A percentile compares a stretch with the other conserved stretches of the same genome.
Evolutionary conservation across 2,888 invertebrate species (phyloP).

Genomic region (Oscheius sp.): DNA sequence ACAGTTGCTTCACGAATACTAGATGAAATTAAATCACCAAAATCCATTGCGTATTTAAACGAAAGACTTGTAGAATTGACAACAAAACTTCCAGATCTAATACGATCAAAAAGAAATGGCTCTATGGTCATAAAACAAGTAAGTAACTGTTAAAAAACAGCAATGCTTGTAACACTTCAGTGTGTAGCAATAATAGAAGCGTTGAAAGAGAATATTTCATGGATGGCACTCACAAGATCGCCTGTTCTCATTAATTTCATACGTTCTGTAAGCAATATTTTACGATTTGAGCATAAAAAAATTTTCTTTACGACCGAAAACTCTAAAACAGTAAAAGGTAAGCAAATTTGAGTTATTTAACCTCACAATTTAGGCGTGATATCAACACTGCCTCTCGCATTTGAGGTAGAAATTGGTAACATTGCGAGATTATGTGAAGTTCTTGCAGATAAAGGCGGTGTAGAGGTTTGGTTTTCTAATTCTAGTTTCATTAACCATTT

Average conservation of each 20-base stretch:
- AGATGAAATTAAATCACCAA: background rate
- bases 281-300: background rate
- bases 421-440: background rate
- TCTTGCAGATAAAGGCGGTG: background rate
- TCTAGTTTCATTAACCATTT: background rate
- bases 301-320: background rate
- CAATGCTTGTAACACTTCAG: background rate
- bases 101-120: background rate
- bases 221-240: conserved; percentile 1
- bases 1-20: too few relatives aligned
- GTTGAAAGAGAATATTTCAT: background rate
- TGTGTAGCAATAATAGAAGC: background rate
- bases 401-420: background rate
- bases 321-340: conserved; percentile 2
- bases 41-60: background rate
- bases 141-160: background rate
- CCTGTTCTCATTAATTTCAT: background rate
- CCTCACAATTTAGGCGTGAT: background rate
- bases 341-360: background rate
- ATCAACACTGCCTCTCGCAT: conserved; percentile 12
- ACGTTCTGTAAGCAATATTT: background rate
- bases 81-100: background rate
- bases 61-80: conserved; percentile 10
- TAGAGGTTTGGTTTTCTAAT: conserved; percentile 5
- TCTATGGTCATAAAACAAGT: background rate